A percentile compares a stretch with the other conserved stretches of the same genome.
Conservation (phyloP, 2,797 vertebrate species). For the Myiotriccus ornatus region DNA sequence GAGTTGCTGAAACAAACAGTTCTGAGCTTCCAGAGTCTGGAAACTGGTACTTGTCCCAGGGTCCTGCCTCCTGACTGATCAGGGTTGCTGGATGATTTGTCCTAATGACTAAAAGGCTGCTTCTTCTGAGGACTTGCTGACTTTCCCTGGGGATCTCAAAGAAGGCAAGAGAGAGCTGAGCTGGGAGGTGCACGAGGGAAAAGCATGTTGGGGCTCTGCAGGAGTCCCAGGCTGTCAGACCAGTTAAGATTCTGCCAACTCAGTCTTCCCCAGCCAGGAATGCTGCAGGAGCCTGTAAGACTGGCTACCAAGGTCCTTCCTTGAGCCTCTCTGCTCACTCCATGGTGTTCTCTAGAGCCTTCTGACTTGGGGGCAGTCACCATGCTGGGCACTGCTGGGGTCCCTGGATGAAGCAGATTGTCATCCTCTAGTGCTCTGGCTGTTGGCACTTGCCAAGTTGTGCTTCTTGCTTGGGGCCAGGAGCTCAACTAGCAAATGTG, state of each 20-base stretch:
- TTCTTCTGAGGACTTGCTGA: neutral
- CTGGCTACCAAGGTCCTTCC: neutral
- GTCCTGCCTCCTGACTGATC: neutral
- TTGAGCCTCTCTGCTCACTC: neutral
- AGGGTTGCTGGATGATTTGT: neutral
- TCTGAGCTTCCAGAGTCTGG: neutral
- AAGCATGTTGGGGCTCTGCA: neutral
- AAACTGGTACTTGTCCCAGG: neutral
- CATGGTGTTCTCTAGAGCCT: neutral
- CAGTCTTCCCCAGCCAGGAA: neutral
- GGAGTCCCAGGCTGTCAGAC: neutral
- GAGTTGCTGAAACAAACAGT: neutral
- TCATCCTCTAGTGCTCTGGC: neutral
- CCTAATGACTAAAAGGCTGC: neutral
- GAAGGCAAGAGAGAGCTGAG: slow-evolving; percentile 39
- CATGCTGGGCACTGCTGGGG: neutral
- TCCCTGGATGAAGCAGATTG: neutral
- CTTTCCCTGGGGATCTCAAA: neutral
- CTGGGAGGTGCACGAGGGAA: neutral
- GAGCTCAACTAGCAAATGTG: neutral
- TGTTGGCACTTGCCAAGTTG: neutral
- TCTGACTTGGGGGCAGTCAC: neutral
- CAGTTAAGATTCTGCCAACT: neutral
- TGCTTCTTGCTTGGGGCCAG: neutral
- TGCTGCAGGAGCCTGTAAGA: neutral